Percentiles rank a stretch among this genome's conserved stretches.
phyloP scores from a whole-genome alignment of 2,113 vertebrate species.

The Ancistrus triradiatus region DNA sequence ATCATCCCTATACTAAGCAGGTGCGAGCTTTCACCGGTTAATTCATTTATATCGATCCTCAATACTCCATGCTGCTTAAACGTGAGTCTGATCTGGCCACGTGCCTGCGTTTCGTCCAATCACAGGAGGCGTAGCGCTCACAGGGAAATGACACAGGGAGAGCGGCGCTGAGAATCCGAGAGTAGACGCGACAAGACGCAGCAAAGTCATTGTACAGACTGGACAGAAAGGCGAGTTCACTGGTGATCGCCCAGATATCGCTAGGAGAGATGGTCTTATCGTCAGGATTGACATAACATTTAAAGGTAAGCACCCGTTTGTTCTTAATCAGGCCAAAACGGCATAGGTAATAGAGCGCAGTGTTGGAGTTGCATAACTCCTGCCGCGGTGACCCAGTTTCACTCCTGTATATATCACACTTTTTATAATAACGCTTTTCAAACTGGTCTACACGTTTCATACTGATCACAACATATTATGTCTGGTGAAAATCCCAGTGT shows the following conservation, averaged over 20 bases:
- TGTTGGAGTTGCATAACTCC: slow-evolving; percentile 54
- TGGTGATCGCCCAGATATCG: background rate
- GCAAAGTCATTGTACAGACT: slow-evolving; percentile 38
- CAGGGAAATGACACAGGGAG: slow-evolving; percentile 5
- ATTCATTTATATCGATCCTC: background rate
- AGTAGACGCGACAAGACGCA: slow-evolving; percentile 32
- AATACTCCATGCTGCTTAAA: slow-evolving; percentile 55
- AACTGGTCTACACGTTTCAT: background rate
- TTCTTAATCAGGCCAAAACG: background rate
- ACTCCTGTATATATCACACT: background rate
- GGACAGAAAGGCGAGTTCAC: background rate
- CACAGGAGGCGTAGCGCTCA: slow-evolving; percentile 1
- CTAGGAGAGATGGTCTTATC: slow-evolving; percentile 55
- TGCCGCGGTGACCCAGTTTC: slow-evolving; percentile 57
- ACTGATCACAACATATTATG: background rate
- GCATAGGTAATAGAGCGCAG: background rate
- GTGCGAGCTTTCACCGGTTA: background rate
- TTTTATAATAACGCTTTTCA: background rate
- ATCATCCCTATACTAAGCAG: too few relatives aligned
- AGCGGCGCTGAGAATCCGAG: background rate
- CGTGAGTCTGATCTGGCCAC: slow-evolving; percentile 43
- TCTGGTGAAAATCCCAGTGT: background rate
- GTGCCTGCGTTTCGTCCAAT: slow-evolving; percentile 45
- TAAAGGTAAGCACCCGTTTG: slow-evolving; percentile 48
- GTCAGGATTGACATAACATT: slow-evolving; percentile 56